phyloP scores from a whole-genome alignment of 2,888 invertebrate species.

The Timema cristinae region DNA sequence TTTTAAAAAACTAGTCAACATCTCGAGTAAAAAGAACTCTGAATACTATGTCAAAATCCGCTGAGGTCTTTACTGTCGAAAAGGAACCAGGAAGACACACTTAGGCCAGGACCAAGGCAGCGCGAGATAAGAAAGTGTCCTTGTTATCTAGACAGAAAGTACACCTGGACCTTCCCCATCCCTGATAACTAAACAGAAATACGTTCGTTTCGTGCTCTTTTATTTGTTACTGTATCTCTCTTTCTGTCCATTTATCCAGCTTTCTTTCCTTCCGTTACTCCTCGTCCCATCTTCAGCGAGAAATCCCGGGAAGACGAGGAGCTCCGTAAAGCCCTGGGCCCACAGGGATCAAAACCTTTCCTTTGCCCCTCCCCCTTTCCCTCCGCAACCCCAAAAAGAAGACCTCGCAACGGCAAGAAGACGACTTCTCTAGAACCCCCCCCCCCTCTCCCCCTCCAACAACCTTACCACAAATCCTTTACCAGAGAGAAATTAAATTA shows the following conservation, averaged over 20 bases:
- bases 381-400: too few species aligned
- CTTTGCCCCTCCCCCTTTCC: neutral
- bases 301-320: neutral
- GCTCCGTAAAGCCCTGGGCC: neutral
- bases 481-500: constrained; percentile 14
- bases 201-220: constrained; percentile 24
- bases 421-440: too few species aligned
- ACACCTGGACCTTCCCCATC: constrained; percentile 6
- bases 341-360: constrained; percentile 13
- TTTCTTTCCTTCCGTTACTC: neutral
- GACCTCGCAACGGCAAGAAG: too few species aligned
- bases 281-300: neutral
- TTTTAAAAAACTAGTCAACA: too few species aligned
- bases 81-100: too few species aligned
- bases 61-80: too few species aligned
- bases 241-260: neutral
- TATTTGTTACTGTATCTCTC: constrained; percentile 18
- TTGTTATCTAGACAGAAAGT: neutral
- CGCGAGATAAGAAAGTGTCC: neutral
- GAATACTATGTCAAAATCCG: too few species aligned
- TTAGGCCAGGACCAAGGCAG: too few species aligned
- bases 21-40: too few species aligned
- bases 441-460: too few species aligned
- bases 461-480: constrained; percentile 1
- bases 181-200: constrained; percentile 24